Conservation (phyloP, 2,888 invertebrate genomes). For the Eudemis profundana region DNA sequence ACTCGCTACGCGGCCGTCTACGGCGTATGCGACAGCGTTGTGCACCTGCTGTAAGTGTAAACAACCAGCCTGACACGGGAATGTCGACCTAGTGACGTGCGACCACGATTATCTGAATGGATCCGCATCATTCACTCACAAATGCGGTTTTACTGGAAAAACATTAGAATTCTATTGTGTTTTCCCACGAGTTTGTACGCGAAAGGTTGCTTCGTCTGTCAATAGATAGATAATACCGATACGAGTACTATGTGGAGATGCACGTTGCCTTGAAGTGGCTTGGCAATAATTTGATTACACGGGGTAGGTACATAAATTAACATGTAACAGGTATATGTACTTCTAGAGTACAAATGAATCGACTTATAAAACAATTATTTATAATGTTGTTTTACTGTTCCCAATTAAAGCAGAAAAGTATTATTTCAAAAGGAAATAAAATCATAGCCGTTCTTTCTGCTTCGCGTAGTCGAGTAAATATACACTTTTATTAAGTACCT, state of each 20-base stretch:
- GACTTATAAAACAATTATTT: background rate
- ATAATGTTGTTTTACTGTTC: background rate
- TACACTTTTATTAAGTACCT: background rate
- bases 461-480: no score
- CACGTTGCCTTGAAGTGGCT: constrained; percentile 34
- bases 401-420: background rate
- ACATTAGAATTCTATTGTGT: background rate
- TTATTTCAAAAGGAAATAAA: background rate
- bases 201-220: constrained; percentile 5
- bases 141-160: constrained; percentile 1
- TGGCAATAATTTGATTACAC: constrained; percentile 37
- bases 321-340: background rate
- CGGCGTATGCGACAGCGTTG: constrained; percentile 53
- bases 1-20: constrained; percentile 61
- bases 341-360: background rate
- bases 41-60: constrained; percentile 36
- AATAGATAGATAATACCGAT: no score
- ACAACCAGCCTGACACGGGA: constrained; percentile 34
- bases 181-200: constrained; percentile 3
- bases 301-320: constrained; percentile 23
- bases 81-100: constrained; percentile 24
- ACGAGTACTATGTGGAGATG: constrained; percentile 13
- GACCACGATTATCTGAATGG: constrained; percentile 28
- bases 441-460: no score
- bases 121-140: constrained; percentile 18